Evolutionary conservation across 2,888 invertebrate genomes (phyloP).

Genomic region (Brachyopa scutellaris): DNA sequence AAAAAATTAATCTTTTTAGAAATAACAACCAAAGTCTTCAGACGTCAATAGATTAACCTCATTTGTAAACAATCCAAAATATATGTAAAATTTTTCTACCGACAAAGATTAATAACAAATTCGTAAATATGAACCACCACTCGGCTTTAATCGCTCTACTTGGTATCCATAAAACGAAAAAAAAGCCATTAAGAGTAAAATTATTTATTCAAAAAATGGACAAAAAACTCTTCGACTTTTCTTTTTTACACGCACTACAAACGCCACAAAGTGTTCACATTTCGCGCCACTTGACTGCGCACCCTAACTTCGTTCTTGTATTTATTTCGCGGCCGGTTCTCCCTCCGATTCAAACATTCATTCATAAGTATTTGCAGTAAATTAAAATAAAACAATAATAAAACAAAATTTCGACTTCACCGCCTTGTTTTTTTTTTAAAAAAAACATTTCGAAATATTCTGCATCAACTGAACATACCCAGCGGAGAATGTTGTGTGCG

Average conservation of each 20-base stretch:
- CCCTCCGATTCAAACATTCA: slow-evolving; percentile 56
- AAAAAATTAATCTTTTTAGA: too few species aligned
- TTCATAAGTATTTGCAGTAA: slow-evolving; percentile 65
- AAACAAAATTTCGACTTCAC: slow-evolving; percentile 26
- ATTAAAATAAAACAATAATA: slow-evolving; percentile 46
- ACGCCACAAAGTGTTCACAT: slow-evolving; percentile 63
- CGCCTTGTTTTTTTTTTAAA: slow-evolving; percentile 2
- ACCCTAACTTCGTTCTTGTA: slow-evolving; percentile 60
- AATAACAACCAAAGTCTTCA: too few species aligned
- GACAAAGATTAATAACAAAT: slow-evolving; percentile 43
- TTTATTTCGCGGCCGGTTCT: slow-evolving; percentile 34
- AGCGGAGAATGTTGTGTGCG: slow-evolving; percentile 15
- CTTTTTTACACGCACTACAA: slow-evolving; percentile 68
- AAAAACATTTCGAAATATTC: slow-evolving; percentile 57
- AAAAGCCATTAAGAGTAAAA: slow-evolving; percentile 32
- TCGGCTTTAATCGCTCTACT: background rate
- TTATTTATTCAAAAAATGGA: slow-evolving; percentile 21
- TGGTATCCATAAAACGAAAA: slow-evolving; percentile 23
- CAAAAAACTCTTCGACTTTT: slow-evolving; percentile 38
- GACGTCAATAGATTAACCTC: background rate
- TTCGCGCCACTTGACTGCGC: slow-evolving; percentile 68
- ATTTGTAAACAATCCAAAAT: background rate
- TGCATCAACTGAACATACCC: slow-evolving; percentile 37
- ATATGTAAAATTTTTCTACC: slow-evolving; percentile 1
- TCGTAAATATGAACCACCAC: slow-evolving; percentile 9